Evolutionary conservation across 2,888 invertebrate genomes (phyloP).

Genomic region (Ornithoptera priamus): DNA sequence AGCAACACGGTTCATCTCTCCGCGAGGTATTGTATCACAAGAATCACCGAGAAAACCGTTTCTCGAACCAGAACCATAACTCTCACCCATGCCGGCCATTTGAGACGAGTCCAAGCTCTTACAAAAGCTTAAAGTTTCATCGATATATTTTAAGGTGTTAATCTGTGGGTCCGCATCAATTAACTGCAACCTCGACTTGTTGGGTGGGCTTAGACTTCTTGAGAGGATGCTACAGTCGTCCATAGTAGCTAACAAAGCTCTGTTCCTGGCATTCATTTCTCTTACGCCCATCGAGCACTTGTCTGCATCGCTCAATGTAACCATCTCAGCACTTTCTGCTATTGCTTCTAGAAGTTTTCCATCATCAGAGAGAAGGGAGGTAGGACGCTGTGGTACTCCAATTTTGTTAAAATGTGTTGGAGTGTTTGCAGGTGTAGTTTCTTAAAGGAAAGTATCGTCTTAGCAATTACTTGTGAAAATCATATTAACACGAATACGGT

Average conservation of each 20-base stretch:
- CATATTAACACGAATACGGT: no score
- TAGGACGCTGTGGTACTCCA: constrained; percentile 71
- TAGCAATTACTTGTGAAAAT: background rate
- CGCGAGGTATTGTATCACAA: constrained; percentile 69
- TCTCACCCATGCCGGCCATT: constrained; percentile 73
- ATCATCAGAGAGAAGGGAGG: constrained; percentile 83
- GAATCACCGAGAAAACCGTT: constrained; percentile 73
- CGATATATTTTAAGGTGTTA: constrained; percentile 82
- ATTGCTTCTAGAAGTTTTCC: constrained; percentile 83
- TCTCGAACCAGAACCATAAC: constrained; percentile 63
- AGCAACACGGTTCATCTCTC: constrained; percentile 63
- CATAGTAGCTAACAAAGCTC: constrained; percentile 76
- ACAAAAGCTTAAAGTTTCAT: constrained; percentile 77
- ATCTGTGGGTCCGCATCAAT: constrained; percentile 76
- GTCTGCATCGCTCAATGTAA: constrained; percentile 80
- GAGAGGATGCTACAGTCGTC: constrained; percentile 76
- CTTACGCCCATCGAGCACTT: constrained; percentile 65
- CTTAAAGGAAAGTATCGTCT: constrained; percentile 45
- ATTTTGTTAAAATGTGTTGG: constrained; percentile 66
- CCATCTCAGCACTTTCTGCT: constrained; percentile 85
- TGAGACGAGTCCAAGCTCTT: constrained; percentile 75
- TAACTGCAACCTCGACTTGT: constrained; percentile 64
- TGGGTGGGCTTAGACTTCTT: constrained; percentile 70
- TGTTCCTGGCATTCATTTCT: constrained; percentile 73
- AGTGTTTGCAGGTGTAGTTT: constrained; percentile 73